These are phyloP conservation scores for Chrysaora quinquecirrha DNA, from an alignment of 30 jellyfish, hydroid and myxozoan species.

Conservation along the genomic window DNA sequence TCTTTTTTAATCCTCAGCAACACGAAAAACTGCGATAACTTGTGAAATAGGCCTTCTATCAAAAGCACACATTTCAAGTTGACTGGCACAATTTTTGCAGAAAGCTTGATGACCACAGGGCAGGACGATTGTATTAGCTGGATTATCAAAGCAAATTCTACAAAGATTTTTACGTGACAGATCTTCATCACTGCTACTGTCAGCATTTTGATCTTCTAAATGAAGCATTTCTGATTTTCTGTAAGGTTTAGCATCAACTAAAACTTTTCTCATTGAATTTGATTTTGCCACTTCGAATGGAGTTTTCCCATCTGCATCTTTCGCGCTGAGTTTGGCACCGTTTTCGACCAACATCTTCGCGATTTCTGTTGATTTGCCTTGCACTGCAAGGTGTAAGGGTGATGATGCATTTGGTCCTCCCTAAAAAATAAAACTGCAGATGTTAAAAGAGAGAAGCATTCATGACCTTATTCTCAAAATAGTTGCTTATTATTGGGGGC, in stretches of 20 bases:
- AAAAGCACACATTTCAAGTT: conserved; percentile 82
- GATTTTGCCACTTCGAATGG: conserved; percentile 91
- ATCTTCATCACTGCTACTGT: conserved; percentile 65
- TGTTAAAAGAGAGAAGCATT: not conserved
- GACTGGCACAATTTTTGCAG: conserved; percentile 82
- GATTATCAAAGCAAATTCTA: conserved; percentile 76
- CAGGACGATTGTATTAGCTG: conserved; percentile 77
- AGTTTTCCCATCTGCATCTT: conserved; percentile 78
- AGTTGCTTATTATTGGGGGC: too few relatives aligned
- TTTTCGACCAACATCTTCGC: conserved; percentile 56
- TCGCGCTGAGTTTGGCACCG: conserved; percentile 75
- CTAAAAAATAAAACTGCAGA: conserved; percentile 28
- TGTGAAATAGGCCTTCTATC: conserved; percentile 85
- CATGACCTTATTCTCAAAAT: not conserved
- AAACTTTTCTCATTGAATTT: conserved; percentile 74
- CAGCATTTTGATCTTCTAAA: conserved; percentile 21
- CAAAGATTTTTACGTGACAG: conserved; percentile 43
- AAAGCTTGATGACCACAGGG: conserved; percentile 93
- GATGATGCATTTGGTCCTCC: conserved; percentile 70
- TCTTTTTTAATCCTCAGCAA: too few relatives aligned
- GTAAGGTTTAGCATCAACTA: conserved; percentile 66
- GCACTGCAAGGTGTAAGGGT: conserved; percentile 78
- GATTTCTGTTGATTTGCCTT: conserved; percentile 29
- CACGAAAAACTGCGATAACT: conserved; percentile 71
- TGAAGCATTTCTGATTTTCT: not conserved